phyloP scores from a whole-genome alignment of 1,140 invertebrate species.

The Leucophenga varia region DNA sequence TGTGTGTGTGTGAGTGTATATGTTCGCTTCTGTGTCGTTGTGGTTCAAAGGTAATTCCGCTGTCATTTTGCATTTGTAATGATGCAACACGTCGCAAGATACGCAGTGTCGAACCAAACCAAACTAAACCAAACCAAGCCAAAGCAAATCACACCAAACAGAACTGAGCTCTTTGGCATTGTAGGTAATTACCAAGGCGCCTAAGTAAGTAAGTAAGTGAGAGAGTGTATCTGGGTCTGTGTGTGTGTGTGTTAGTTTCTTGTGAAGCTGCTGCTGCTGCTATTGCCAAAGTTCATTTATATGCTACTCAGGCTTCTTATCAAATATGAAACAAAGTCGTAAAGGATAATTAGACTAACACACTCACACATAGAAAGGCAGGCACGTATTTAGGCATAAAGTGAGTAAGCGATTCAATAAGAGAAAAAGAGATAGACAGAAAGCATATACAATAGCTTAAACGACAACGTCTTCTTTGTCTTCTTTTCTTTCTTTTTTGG shows the following conservation, averaged over 20 bases:
- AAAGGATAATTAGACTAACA: slow-evolving; percentile 51
- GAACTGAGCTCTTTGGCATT: slow-evolving; percentile 18
- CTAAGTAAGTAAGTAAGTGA: slow-evolving; percentile 7
- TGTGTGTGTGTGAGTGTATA: slow-evolving; percentile 5
- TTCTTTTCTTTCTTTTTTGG: too few species aligned
- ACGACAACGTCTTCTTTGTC: too few species aligned
- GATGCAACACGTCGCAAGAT: slow-evolving; percentile 49
- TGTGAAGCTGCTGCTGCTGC: slow-evolving; percentile 6
- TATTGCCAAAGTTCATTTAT: slow-evolving; percentile 33
- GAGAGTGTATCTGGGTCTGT: background rate
- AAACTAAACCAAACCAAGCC: too few species aligned
- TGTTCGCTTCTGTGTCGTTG: slow-evolving; percentile 4
- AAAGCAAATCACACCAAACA: too few species aligned
- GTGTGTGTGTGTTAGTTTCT: background rate
- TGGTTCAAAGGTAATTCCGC: slow-evolving; percentile 33
- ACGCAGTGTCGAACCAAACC: slow-evolving; percentile 22
- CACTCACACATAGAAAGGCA: too few species aligned
- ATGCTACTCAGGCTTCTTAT: slow-evolving; percentile 48
- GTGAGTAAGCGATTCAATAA: too few species aligned
- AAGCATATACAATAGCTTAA: too few species aligned
- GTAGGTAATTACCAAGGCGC: slow-evolving; percentile 37
- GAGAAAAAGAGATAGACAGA: too few species aligned
- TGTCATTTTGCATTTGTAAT: slow-evolving; percentile 54
- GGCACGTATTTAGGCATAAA: too few species aligned
- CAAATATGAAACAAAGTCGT: slow-evolving; percentile 53